phyloP scores from a whole-genome alignment of 2,888 invertebrate species.

The Pteria penguin region DNA sequence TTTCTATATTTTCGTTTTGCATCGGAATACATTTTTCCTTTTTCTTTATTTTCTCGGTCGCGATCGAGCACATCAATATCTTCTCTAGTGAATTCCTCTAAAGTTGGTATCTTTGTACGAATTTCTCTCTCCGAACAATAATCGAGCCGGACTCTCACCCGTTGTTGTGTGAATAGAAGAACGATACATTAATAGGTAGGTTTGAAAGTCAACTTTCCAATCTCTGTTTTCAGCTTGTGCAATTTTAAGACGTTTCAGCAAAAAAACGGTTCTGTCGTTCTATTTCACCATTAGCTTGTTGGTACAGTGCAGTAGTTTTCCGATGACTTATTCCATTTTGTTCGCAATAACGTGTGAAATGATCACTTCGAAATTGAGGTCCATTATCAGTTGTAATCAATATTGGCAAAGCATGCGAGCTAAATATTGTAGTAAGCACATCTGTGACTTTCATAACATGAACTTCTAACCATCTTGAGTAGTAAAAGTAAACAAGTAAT shows the following conservation, averaged over 20 bases:
- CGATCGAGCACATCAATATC: slow-evolving; percentile 30
- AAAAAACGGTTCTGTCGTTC: slow-evolving; percentile 29
- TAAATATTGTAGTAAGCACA: slow-evolving; percentile 38
- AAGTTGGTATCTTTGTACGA: slow-evolving; percentile 24
- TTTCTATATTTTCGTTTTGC: slow-evolving; percentile 24
- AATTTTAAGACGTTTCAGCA: slow-evolving; percentile 30
- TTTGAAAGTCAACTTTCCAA: slow-evolving; percentile 34
- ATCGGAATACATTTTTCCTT: slow-evolving; percentile 42
- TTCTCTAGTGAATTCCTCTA: background rate
- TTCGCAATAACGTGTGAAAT: slow-evolving; percentile 40
- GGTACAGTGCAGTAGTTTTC: slow-evolving; percentile 48
- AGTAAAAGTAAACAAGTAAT: slow-evolving; percentile 48
- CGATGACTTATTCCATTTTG: slow-evolving; percentile 41
- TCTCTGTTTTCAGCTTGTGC: slow-evolving; percentile 35
- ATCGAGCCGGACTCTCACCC: slow-evolving; percentile 29
- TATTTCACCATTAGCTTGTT: slow-evolving; percentile 47
- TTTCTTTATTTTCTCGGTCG: slow-evolving; percentile 31
- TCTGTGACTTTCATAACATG: slow-evolving; percentile 36
- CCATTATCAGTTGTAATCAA: slow-evolving; percentile 53
- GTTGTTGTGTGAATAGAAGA: slow-evolving; percentile 17
- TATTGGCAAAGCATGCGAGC: slow-evolving; percentile 46
- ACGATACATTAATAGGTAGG: slow-evolving; percentile 34
- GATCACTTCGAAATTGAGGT: slow-evolving; percentile 41
- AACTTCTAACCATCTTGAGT: slow-evolving; percentile 48
- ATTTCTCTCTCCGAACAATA: slow-evolving; percentile 25